A percentile compares a stretch with the other conserved stretches of the same genome.
phyloP scores from a whole-genome alignment of 35 echinoderm and acorn worm genomes.

The Apostichopus californicus region DNA sequence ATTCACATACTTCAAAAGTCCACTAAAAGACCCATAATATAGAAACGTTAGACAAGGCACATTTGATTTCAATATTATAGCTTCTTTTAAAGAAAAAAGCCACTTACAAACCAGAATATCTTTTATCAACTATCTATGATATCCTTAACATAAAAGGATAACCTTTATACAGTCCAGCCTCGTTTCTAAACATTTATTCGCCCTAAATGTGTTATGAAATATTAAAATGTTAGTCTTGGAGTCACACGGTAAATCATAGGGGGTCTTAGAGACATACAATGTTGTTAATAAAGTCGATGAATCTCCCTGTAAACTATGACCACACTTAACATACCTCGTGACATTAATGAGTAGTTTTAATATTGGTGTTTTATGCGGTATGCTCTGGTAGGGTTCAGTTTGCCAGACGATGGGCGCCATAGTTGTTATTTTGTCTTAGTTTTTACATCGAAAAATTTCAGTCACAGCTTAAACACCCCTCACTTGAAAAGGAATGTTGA shows the following conservation, averaged over 20 bases:
- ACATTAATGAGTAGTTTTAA: background rate
- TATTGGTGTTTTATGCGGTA: background rate
- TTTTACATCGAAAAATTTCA: background rate
- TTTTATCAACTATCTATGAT: too few relatives aligned
- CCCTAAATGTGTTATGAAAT: background rate
- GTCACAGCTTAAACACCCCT: background rate
- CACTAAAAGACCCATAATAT: too few relatives aligned
- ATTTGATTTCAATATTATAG: too few relatives aligned
- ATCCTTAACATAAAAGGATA: background rate
- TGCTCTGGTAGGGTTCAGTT: background rate
- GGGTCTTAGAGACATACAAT: background rate
- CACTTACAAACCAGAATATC: too few relatives aligned
- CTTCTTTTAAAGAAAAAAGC: too few relatives aligned
- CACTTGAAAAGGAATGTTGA: background rate
- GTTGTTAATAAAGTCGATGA: background rate
- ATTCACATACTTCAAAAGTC: too few relatives aligned
- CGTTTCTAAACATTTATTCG: conserved; percentile 10
- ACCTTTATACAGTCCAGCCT: background rate
- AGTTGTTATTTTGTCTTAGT: background rate
- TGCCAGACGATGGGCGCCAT: background rate
- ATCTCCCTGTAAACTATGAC: background rate
- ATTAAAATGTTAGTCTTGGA: conserved; percentile 15
- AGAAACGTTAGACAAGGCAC: too few relatives aligned
- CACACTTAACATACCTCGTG: background rate
- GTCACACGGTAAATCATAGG: background rate